These are phyloP conservation scores for Craniophora ligustri DNA, from an alignment of 2,888 invertebrate species.

Conservation along the genomic window DNA sequence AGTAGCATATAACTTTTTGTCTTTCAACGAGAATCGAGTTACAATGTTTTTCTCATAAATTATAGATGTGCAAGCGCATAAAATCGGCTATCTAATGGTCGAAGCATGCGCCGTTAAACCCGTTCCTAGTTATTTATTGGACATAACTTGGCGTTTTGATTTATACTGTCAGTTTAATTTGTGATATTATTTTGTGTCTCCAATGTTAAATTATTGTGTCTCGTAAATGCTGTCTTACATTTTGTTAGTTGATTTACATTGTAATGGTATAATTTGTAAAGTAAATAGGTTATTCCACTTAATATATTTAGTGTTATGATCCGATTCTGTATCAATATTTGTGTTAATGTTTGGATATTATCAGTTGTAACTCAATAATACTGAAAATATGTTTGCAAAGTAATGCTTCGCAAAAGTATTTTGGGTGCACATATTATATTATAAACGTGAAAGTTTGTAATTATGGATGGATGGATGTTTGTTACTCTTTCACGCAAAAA, in stretches of 20 bases:
- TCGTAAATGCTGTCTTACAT: constrained; percentile 46
- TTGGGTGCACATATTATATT: no score
- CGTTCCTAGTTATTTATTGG: constrained; percentile 45
- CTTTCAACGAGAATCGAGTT: constrained; percentile 44
- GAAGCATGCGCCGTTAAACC: constrained; percentile 31
- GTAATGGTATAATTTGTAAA: constrained; percentile 44
- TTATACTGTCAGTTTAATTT: constrained; percentile 45
- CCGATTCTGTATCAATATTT: no score
- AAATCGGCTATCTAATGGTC: constrained; percentile 46
- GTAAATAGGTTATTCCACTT: constrained; percentile 27
- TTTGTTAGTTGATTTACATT: constrained; percentile 40
- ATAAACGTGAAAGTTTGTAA: no score
- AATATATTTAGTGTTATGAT: no score
- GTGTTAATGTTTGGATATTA: no score
- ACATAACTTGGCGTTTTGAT: constrained; percentile 43
- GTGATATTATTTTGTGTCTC: constrained; percentile 50
- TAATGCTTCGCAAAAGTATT: no score
- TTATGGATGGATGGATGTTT: no score
- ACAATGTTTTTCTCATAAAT: constrained; percentile 53
- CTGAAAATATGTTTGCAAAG: no score
- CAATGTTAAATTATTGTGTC: constrained; percentile 42
- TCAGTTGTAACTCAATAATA: no score
- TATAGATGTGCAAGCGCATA: constrained; percentile 45
- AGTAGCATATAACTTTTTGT: constrained; percentile 42
- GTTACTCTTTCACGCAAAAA: no score